Evolutionary conservation across 2,888 invertebrate genomes (phyloP).

Genomic region (Andrena praecox): DNA sequence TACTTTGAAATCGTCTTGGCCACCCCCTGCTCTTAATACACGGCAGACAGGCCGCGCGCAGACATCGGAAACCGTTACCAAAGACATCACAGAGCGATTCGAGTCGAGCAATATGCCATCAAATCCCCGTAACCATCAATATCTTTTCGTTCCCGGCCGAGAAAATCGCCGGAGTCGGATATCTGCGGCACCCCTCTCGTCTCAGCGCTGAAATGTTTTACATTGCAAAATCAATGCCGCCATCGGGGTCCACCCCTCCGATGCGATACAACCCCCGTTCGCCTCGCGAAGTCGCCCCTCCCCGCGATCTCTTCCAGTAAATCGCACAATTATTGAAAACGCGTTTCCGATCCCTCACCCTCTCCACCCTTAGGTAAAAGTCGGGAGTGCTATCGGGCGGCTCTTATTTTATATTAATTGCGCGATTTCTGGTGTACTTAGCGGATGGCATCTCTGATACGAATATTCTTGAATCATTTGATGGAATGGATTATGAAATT

Average conservation of each 20-base stretch:
- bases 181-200: slow-evolving; percentile 60
- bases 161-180: slow-evolving; percentile 57
- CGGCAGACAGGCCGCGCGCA: slow-evolving; percentile 52
- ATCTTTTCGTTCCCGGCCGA: slow-evolving; percentile 77
- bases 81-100: slow-evolving; percentile 84
- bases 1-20: slow-evolving; percentile 69
- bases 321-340: slow-evolving; percentile 84
- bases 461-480: too few species aligned
- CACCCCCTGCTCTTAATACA: slow-evolving; percentile 62
- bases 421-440: slow-evolving; percentile 2
- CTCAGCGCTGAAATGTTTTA: slow-evolving; percentile 82
- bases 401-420: slow-evolving; percentile 50
- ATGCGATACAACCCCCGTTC: slow-evolving; percentile 41
- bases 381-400: slow-evolving; percentile 1
- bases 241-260: slow-evolving; percentile 73
- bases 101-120: slow-evolving; percentile 84
- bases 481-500: too few species aligned
- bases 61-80: slow-evolving; percentile 81
- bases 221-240: slow-evolving; percentile 84
- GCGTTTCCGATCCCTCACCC: slow-evolving; percentile 74
- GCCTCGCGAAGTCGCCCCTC: slow-evolving; percentile 19
- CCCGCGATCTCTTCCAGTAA: slow-evolving; percentile 76
- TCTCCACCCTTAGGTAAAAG: too few species aligned
- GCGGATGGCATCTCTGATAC: neutral
- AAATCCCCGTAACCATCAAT: slow-evolving; percentile 85